Percentiles rank a stretch among this genome's conserved stretches.
Conservation (phyloP, 2,113 vertebrate species). For the Australoheros scitulus region DNA sequence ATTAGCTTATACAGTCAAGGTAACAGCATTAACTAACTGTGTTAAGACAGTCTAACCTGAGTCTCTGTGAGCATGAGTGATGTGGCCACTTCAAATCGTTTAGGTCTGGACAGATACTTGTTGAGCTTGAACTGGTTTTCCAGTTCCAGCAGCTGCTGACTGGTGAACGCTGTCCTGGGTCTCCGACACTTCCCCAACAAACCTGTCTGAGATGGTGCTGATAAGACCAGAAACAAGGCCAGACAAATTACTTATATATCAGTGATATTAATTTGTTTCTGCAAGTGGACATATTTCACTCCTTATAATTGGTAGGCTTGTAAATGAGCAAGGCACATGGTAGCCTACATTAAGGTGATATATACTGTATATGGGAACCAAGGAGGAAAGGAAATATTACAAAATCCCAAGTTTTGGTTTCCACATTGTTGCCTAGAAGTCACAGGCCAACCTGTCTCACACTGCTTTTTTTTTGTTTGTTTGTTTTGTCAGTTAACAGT, state of each 20-base stretch:
- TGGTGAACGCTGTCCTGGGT: constrained; percentile 86
- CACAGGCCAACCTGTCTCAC: background rate
- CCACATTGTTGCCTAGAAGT: background rate
- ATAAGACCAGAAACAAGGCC: background rate
- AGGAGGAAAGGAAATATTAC: background rate
- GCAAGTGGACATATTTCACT: background rate
- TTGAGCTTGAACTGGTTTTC: constrained; percentile 88
- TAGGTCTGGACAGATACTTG: constrained; percentile 86
- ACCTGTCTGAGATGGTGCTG: constrained; percentile 71
- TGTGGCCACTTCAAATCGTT: constrained; percentile 87
- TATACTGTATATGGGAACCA: background rate
- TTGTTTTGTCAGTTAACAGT: constrained; percentile 51
- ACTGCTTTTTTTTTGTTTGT: background rate
- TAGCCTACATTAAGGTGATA: background rate
- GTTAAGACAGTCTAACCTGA: constrained; percentile 71
- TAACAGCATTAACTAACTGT: background rate
- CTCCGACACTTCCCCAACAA: constrained; percentile 84
- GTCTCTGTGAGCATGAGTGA: constrained; percentile 86
- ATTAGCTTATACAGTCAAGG: background rate
- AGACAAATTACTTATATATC: background rate
- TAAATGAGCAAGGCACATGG: background rate
- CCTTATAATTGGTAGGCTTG: background rate
- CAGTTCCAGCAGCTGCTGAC: constrained; percentile 84
- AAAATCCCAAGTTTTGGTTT: background rate
- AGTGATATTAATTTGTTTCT: background rate